These are phyloP conservation scores for Pygoscelis antarcticus DNA, from an alignment of 2,113 vertebrate genomes.

Conservation along the genomic window DNA sequence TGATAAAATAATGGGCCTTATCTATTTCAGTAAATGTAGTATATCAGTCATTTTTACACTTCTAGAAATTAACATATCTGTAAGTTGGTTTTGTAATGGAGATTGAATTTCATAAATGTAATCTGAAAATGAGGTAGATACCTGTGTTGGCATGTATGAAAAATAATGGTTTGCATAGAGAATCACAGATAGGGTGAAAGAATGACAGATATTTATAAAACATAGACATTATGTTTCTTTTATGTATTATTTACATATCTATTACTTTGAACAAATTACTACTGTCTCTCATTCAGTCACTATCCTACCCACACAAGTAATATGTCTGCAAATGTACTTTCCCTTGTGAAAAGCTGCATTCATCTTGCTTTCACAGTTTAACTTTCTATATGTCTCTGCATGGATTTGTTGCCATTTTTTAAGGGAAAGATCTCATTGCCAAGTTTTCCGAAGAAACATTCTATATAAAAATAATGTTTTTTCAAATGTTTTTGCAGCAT, in stretches of 20 bases:
- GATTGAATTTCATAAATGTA: background rate
- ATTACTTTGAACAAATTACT: background rate
- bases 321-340: background rate
- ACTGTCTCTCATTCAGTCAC: background rate
- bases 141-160: background rate
- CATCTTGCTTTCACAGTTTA: background rate
- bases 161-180: background rate
- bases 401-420: background rate
- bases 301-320: background rate
- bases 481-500: conserved; percentile 78
- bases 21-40: background rate
- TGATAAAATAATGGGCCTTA: background rate
- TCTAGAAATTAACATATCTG: background rate
- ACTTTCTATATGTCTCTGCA: background rate
- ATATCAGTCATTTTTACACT: background rate
- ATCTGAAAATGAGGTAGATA: background rate
- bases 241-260: background rate
- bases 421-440: background rate
- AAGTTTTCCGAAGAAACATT: background rate
- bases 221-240: background rate
- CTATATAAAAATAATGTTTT: background rate
- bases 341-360: background rate
- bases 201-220: background rate
- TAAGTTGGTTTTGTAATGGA: background rate
- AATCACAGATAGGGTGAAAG: background rate